These are phyloP conservation scores for Spodoptera litura DNA, from an alignment of 1,140 invertebrate species.

Conservation along the genomic window DNA sequence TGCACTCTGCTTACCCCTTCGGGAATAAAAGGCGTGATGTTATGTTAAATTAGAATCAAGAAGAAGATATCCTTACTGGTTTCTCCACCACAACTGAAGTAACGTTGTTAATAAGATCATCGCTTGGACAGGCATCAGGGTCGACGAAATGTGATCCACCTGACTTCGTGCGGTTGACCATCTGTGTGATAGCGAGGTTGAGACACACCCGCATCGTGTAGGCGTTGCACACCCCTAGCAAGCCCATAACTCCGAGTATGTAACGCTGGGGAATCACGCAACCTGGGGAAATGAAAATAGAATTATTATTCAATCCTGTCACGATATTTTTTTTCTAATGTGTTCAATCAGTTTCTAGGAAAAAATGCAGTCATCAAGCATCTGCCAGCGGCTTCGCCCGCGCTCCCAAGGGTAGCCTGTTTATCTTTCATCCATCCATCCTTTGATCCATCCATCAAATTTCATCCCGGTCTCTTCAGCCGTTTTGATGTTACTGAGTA, in stretches of 20 bases:
- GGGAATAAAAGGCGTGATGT: too few relatives aligned
- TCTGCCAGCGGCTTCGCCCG: too few relatives aligned
- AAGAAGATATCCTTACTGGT: constrained; percentile 61
- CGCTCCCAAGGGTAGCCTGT: too few relatives aligned
- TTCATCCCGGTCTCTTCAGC: too few relatives aligned
- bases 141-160: constrained; percentile 53
- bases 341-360: too few relatives aligned
- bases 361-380: too few relatives aligned
- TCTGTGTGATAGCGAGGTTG: constrained; percentile 95
- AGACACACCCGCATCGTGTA: constrained; percentile 95
- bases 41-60: too few relatives aligned
- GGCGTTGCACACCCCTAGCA: constrained; percentile 92
- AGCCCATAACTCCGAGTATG: constrained; percentile 93
- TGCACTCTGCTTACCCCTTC: too few relatives aligned
- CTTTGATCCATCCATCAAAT: too few relatives aligned
- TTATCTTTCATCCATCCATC: too few relatives aligned
- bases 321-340: too few relatives aligned
- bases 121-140: constrained; percentile 67
- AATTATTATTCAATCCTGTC: not conserved
- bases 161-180: constrained; percentile 86
- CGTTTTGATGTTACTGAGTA: too few relatives aligned
- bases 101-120: constrained; percentile 54
- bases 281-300: constrained; percentile 76
- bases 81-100: constrained; percentile 41
- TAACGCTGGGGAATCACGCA: constrained; percentile 90